Evolutionary conservation across 2,797 vertebrate genomes (phyloP).

Genomic region (Pristis pectinata): DNA sequence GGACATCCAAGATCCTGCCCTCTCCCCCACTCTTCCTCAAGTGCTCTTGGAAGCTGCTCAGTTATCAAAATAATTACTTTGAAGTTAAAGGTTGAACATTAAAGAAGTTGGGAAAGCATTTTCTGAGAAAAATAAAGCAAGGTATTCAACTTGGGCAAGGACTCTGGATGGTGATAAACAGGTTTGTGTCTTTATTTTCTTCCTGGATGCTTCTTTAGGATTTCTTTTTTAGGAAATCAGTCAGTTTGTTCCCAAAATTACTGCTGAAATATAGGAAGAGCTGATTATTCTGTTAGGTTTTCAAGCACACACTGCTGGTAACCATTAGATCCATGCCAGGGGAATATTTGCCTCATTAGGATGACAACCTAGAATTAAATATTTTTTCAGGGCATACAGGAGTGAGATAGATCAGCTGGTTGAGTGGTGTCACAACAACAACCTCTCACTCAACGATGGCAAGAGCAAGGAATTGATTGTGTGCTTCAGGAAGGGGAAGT

Average conservation of each 20-base stretch:
- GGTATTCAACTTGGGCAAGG: not conserved
- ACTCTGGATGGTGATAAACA: not conserved
- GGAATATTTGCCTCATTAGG: not conserved
- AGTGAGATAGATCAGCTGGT: too few species aligned
- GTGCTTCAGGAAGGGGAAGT: too few species aligned
- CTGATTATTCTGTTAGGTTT: not conserved
- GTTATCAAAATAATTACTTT: not conserved
- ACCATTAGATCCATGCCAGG: not conserved
- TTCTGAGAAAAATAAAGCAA: not conserved
- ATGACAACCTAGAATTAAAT: not conserved
- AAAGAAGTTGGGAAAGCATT: not conserved
- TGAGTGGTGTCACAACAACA: too few species aligned
- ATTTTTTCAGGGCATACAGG: not conserved
- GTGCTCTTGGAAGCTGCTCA: not conserved
- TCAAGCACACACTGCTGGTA: not conserved
- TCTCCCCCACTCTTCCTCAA: not conserved
- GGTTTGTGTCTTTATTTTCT: not conserved
- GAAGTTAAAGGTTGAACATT: not conserved
- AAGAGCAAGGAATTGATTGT: too few species aligned
- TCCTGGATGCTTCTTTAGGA: not conserved
- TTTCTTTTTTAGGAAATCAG: not conserved
- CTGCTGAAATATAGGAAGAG: not conserved
- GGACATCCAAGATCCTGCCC: too few species aligned
- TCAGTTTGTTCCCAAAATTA: not conserved
- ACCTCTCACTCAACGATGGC: too few species aligned